Evolutionary conservation across 2,113 vertebrate species (phyloP).

Genomic region (Acanthisitta chloris): DNA sequence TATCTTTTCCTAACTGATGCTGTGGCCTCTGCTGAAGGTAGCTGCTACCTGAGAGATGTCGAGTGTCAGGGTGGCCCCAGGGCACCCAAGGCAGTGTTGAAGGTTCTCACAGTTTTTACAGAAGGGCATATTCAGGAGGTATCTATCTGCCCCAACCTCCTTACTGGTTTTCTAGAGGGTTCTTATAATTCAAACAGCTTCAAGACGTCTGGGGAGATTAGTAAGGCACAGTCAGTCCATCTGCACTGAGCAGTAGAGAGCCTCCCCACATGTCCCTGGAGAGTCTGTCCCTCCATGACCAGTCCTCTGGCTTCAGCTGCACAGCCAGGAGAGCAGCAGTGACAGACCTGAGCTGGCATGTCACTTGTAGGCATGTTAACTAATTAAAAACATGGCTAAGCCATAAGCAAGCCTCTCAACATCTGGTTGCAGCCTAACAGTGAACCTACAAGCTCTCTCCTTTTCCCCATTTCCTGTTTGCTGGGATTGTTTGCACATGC

Average conservation of each 20-base stretch:
- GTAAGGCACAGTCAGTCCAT: background rate
- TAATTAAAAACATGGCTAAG: background rate
- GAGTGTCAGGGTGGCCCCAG: too few relatives aligned
- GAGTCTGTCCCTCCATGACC: background rate
- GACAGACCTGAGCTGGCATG: background rate
- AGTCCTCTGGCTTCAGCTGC: background rate
- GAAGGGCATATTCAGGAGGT: too few relatives aligned
- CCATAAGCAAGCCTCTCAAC: background rate
- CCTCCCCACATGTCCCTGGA: fast-evolving
- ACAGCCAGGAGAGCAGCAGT: background rate
- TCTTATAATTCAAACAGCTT: background rate
- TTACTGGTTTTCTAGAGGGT: background rate
- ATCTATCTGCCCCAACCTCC: background rate
- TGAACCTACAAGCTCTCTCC: background rate
- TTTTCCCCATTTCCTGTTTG: background rate
- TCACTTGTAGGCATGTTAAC: background rate
- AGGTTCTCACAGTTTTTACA: too few relatives aligned
- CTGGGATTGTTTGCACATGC: background rate
- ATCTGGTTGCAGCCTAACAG: background rate
- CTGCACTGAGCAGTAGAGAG: background rate
- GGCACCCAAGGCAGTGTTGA: too few relatives aligned
- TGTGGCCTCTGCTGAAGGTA: too few relatives aligned
- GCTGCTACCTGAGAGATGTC: too few relatives aligned
- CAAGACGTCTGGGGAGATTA: background rate
- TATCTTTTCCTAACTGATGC: too few relatives aligned